Percentiles rank a stretch among this genome's conserved stretches.
Evolutionary conservation across 2,797 vertebrate genomes (phyloP).

Genomic region (Prionace glauca): DNA sequence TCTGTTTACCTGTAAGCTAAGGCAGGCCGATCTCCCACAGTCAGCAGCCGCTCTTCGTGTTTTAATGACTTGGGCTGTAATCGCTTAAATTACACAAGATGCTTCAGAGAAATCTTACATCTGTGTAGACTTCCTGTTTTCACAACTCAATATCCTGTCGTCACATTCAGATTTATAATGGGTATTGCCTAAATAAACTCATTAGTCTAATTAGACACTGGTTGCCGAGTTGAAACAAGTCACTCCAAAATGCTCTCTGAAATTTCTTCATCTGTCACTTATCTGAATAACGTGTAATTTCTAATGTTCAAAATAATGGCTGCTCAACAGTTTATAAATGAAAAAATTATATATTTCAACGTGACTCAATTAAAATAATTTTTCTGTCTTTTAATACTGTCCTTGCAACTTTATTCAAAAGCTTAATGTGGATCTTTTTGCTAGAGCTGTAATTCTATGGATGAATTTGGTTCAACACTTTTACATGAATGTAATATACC

Average conservation of each 20-base stretch:
- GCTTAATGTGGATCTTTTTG: neutral
- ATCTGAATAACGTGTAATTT: neutral
- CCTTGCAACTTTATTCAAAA: neutral
- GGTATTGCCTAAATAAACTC: neutral
- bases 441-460: neutral
- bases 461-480: neutral
- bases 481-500: neutral
- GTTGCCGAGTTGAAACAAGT: neutral
- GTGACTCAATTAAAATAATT: neutral
- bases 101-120: neutral
- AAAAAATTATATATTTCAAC: neutral
- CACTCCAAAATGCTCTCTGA: neutral
- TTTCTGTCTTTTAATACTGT: neutral
- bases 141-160: neutral
- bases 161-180: neutral
- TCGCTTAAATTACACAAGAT: neutral
- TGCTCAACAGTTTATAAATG: neutral
- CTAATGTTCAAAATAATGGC: neutral
- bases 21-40: neutral
- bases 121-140: neutral
- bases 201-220: neutral
- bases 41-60: neutral
- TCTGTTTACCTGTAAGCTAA: neutral
- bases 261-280: neutral
- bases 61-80: neutral